Base-by-base conservation (phyloP, 2,888 invertebrate genomes). In the Tridacna gigas region DNA sequence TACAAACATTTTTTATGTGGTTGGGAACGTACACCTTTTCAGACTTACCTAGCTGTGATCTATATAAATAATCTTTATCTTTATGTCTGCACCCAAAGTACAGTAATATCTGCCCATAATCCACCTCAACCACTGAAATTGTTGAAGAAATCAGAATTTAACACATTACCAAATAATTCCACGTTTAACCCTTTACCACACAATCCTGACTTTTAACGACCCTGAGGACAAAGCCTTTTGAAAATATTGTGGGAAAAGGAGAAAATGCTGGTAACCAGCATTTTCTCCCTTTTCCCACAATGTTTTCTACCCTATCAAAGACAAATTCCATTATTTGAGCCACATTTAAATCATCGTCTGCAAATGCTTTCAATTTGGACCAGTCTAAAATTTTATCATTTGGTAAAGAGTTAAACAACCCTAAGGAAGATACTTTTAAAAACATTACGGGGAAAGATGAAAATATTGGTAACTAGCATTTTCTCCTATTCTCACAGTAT, bases 221-320 rank as follows among this genome's bases (percentile, higher is more conserved):
- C 37, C 37, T 37, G 37, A 37, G 37, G 7, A 37, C 2, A 37
- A 37, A 37, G 37, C 3, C 37, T 37, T 37, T 7, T 37, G 37
- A 37, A 37, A 37, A 37, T 7, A 2, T 37, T 37, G 37, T 4
- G 37, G 37, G 37, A 37, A 37, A 37, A 37, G 37, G 37, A 37
- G 37, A 37, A 37, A 37, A 37, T 37, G 37, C 37, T 37, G 37
- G 7, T 37, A 94, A 99, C 99, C 89, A 99, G 97, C 95, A 96
- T 99, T 95, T 99, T 99, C 94, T 99, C 97, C n/a, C 18, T 98
- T 71, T 98, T 98, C 5, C 99, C 99, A 74, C 99, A 96, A 74
- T 96, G 96, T 94, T 98, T 98, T 76, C 97, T 37, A 37, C 37
- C 37, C 2, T 7, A 37, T 37, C 37, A 4, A 37, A 37, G 2